These are phyloP conservation scores for Drosophila meridiana DNA, from an alignment of 2,888 invertebrate species.

Conservation along the genomic window DNA sequence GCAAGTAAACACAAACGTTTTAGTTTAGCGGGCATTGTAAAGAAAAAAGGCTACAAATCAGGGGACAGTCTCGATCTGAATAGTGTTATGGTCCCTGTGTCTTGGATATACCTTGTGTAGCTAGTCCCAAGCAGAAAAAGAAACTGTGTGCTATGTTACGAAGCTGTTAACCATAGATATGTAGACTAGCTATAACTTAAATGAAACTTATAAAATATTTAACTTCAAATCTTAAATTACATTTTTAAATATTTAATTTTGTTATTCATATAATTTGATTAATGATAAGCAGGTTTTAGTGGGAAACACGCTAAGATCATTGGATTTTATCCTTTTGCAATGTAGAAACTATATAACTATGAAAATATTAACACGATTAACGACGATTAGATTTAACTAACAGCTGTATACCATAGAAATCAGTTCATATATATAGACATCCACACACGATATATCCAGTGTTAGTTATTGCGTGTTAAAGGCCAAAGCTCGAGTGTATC, in stretches of 20 bases:
- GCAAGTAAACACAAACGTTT: conserved; percentile 83
- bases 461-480: conserved; percentile 15
- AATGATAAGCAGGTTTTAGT: background rate
- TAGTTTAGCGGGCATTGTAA: conserved; percentile 62
- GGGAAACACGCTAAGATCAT: background rate
- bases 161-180: background rate
- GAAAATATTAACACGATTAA: background rate
- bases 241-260: background rate
- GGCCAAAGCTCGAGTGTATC: conserved; percentile 30
- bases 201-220: too few relatives aligned
- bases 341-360: background rate
- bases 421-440: background rate
- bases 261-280: background rate
- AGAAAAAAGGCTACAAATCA: conserved; percentile 42
- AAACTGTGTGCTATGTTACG: background rate
- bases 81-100: conserved; percentile 3
- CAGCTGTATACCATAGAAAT: background rate
- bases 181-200: too few relatives aligned
- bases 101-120: conserved; percentile 13
- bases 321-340: background rate
- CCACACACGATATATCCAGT: conserved; percentile 30
- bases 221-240: too few relatives aligned
- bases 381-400: background rate
- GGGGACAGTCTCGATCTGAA: conserved; percentile 33
- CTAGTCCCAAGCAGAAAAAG: background rate